Evolutionary conservation across 2,888 invertebrate species (phyloP).

Genomic region (Gryllus longicercus): DNA sequence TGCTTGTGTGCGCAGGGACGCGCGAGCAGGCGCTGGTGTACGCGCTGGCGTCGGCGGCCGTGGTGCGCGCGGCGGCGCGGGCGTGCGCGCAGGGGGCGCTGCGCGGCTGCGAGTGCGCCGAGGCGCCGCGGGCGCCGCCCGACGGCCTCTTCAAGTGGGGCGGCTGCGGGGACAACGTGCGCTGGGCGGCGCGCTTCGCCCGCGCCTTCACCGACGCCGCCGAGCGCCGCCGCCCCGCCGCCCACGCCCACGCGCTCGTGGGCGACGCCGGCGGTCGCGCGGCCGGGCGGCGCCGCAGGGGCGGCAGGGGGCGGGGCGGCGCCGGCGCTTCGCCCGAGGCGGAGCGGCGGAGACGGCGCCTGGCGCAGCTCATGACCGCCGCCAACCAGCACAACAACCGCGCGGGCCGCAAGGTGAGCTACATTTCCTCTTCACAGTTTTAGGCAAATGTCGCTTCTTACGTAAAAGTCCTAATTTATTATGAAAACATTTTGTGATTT

Average conservation of each 20-base stretch:
- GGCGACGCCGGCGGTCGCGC: background rate
- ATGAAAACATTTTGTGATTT: too few relatives aligned
- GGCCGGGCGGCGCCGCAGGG: slow-evolving; percentile 45
- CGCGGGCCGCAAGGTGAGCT: slow-evolving; percentile 68
- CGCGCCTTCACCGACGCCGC: slow-evolving; percentile 64
- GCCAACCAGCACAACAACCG: slow-evolving; percentile 76
- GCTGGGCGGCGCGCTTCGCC: slow-evolving; percentile 68
- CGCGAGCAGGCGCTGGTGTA: slow-evolving; percentile 83
- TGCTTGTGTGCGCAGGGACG: slow-evolving; percentile 58
- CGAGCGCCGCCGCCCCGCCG: slow-evolving; percentile 32
- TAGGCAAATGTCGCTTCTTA: too few relatives aligned
- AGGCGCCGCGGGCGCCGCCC: slow-evolving; percentile 65
- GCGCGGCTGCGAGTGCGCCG: slow-evolving; percentile 74
- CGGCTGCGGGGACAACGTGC: slow-evolving; percentile 79
- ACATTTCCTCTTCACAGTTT: background rate
- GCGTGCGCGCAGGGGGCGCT: slow-evolving; percentile 74
- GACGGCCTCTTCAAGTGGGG: slow-evolving; percentile 78
- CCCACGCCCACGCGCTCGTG: background rate
- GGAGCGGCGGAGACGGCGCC: slow-evolving; percentile 39
- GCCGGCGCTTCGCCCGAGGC: slow-evolving; percentile 57
- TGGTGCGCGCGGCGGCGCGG: slow-evolving; percentile 71
- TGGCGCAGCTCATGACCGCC: slow-evolving; percentile 58
- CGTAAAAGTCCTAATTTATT: too few relatives aligned
- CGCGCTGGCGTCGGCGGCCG: slow-evolving; percentile 74
- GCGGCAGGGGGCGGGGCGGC: slow-evolving; percentile 57